Evolutionary conservation across 1,140 invertebrate genomes (phyloP), one percentile per base, ranked within the genome.

Genomic region (Hormaphis cornu): DNA sequence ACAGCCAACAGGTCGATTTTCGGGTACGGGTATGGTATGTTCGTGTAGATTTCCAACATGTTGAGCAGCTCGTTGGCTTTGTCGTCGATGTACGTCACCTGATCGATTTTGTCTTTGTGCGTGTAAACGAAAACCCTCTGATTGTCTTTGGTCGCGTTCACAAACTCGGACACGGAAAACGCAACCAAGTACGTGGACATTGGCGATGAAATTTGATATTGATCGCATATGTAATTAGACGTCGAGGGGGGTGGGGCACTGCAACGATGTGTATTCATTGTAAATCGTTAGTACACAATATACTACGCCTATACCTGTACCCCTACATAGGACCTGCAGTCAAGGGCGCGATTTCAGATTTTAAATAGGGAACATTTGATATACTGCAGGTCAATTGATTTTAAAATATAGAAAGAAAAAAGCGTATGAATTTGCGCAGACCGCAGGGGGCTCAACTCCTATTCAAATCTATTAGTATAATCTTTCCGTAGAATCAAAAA

Each of bases 101-200:
- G 52, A 71, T 70, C 26, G 4, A 89, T 79, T 58, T 87, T 86
- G 71, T 89, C 85, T 53, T 82, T 78, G 58, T 86, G 82, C 0
- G 87, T 85, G 83, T 88, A 90, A 26, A 84, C 81, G 72, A 76
- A 81, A 75, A 85, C 83, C 0, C 83, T 81, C 70, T 85, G 84
- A 4, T 79, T 78, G 22, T 80, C 80, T 69, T 79, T 46, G 1
- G 54, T 28, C 14, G 37, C 35, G 1, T 1, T 33, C 2, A 24
- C 35, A 74, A 89, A 88, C 73, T 89, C 85, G 40, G 84, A 85
- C 12, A 90, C 82, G 1, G 86, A 80, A 63, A 89, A 84, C 3
- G 86, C 87, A 0, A 89, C 81, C 6, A 90, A 76, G 75, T 91
- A 91, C 0, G 89, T 88, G 1, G 89, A 87, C 88, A 92, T 91